These are phyloP conservation scores for Coptodon bakossiorum DNA, from an alignment of 2,113 vertebrate genomes.

Conservation along the genomic window DNA sequence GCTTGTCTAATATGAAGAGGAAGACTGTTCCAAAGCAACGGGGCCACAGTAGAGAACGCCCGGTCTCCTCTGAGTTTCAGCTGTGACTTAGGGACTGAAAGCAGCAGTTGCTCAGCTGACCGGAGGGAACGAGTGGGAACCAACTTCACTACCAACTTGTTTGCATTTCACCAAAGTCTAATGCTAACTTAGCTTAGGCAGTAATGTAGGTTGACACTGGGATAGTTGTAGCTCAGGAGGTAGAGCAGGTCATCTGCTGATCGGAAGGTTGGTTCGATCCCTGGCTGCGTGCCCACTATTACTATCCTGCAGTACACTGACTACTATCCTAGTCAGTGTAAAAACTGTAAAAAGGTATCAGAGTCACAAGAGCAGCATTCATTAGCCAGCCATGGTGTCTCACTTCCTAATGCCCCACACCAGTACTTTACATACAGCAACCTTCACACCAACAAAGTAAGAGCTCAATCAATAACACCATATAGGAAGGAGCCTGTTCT, in stretches of 20 bases:
- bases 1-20: background rate
- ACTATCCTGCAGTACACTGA: background rate
- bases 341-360: background rate
- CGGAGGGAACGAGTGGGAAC: background rate
- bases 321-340: background rate
- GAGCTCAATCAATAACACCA: too few relatives aligned
- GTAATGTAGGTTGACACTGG: background rate
- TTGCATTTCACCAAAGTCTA: background rate
- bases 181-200: background rate
- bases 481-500: background rate
- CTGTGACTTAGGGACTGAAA: background rate
- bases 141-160: background rate
- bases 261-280: background rate
- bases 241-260: background rate
- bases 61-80: background rate
- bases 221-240: background rate
- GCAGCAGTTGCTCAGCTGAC: background rate
- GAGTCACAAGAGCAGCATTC: background rate
- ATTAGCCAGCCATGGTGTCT: background rate
- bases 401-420: background rate
- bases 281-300: background rate
- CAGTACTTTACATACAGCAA: background rate
- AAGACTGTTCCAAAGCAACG: background rate
- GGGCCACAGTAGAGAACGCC: background rate
- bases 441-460: background rate